Base-by-base conservation (phyloP, 1,140 invertebrate species). In the Cataglyphis hispanica region DNA sequence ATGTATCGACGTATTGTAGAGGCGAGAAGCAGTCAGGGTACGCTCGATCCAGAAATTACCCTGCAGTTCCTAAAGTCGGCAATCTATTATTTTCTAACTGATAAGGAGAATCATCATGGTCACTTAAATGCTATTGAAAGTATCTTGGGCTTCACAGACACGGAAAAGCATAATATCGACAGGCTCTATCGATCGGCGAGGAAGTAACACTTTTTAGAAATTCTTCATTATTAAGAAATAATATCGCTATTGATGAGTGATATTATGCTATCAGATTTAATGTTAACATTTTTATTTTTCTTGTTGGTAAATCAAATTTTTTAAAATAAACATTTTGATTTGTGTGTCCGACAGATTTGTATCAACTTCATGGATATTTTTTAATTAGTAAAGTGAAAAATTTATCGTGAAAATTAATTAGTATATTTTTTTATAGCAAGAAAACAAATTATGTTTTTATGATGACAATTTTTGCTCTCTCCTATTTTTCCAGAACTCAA, bases 81-180 rank as follows among this genome's bases (percentile, higher is more conserved):
- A n/a, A 96, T 98, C 90, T 98, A 98, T 92, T 98, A 98, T 93
- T 98, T 98, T 92, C 95, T 98, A 61, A 98, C 98, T 0, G 98
- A 98, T 92, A 97, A 97, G 88, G 97, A 98, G 91, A 98, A 98
- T 92, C 97, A 97, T 83, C 96, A 97, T 89, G 97, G 97, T 13
- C 98, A 98, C 93, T 94, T 98, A 27, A 97, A 97, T 90, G 98
- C 98, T 43, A 98, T 98, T 87, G 97, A 98, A 93, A 98, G 97
- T 94, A 98, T 98, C 89, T 94, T 98, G 86, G 97, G 97, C 27
- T 98, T 98, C 91, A 97, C 96, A 34, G 96, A 97, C 40, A 95
- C 95, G 46, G 97, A 98, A 93, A 98, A 97, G 91, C 95, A 95
- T 76, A 97, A 97, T 91, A 98, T 98, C 90, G 97, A 97, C 85